These are phyloP conservation scores for Scolopax rusticola DNA, from an alignment of 2,797 vertebrate genomes.

Conservation along the genomic window DNA sequence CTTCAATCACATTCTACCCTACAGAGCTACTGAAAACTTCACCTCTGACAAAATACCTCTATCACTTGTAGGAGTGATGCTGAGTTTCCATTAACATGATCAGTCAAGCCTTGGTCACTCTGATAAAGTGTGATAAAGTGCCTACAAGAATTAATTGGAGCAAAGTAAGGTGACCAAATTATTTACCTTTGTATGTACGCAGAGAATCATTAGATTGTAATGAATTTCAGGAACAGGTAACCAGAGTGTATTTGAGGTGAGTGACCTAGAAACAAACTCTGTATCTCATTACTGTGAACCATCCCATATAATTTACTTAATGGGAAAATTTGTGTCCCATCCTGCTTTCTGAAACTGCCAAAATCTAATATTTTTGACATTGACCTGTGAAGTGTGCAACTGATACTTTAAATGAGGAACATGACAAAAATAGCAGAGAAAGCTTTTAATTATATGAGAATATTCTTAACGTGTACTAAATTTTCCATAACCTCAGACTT, in stretches of 20 bases:
- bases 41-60: not conserved
- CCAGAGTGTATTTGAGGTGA: conserved; percentile 10
- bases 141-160: not conserved
- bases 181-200: not conserved
- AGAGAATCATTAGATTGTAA: not conserved
- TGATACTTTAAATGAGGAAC: conserved; percentile 8
- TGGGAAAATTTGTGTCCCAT: not conserved
- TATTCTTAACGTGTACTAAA: conserved; percentile 38
- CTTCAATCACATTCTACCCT: not conserved
- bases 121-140: not conserved
- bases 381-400: conserved; percentile 5
- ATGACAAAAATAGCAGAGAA: conserved; percentile 27
- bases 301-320: not conserved
- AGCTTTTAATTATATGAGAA: conserved; percentile 47
- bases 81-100: not conserved
- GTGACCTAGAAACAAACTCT: not conserved
- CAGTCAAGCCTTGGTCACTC: not conserved
- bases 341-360: not conserved
- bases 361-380: conserved; percentile 19
- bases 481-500: conserved; percentile 57
- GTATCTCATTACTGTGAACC: not conserved
- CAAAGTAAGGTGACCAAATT: not conserved
- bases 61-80: not conserved
- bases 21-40: not conserved
- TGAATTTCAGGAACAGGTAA: conserved; percentile 16